Evolutionary conservation across 1,140 invertebrate genomes (phyloP), one percentile per base, ranked within the genome.

Genomic region (Pollicipes pollicipes): DNA sequence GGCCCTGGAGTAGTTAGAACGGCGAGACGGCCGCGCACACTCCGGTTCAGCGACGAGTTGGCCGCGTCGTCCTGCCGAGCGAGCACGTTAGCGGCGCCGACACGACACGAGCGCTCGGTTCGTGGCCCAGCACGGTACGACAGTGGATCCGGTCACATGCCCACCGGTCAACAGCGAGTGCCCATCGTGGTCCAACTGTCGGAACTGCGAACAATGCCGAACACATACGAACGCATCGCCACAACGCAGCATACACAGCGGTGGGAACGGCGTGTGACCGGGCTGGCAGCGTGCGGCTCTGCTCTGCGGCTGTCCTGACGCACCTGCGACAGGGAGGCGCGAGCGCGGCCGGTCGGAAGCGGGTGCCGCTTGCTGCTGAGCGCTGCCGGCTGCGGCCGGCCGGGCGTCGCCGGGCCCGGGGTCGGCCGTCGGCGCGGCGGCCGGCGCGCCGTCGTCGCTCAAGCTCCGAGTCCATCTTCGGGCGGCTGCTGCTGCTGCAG

Each of bases 1-100:
- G 84, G n/a, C 89, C 90, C n/a, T n/a, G n/a, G n/a, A n/a, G n/a
- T 73, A 82, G 82, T 77, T 93, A 93, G 78, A 92, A 93, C 37
- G 90, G 87, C 21, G 90, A 88, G 68, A 81, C 82, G 63, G 83
- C 75, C 67, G 81, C 78, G 58, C 76, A n/a, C 76, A 73, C 75
- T 76, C 73, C 74, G 74, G 70, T 74, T 77, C 75, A 75, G 78
- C 76, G 58, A 77, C 74, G 71, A 81, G 63, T 68, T 75, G 16
- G 72, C 72, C 27, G 64, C 6, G 68, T 29, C 29, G 28, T 69
- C 27, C 2, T 30, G 63, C 0, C 16, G 35, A 26, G 8, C 31
- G 63, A 26, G 17, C 45, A 27, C 37, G 32, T 29, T 13, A 70
- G 27, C n/a, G 30, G 31, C 17, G 71, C 21, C 29, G 28, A 29